A percentile compares a stretch with the other conserved stretches of the same genome.
Evolutionary conservation across 1,140 invertebrate genomes (phyloP).

Genomic region (Stratiolaelaps scimitus): DNA sequence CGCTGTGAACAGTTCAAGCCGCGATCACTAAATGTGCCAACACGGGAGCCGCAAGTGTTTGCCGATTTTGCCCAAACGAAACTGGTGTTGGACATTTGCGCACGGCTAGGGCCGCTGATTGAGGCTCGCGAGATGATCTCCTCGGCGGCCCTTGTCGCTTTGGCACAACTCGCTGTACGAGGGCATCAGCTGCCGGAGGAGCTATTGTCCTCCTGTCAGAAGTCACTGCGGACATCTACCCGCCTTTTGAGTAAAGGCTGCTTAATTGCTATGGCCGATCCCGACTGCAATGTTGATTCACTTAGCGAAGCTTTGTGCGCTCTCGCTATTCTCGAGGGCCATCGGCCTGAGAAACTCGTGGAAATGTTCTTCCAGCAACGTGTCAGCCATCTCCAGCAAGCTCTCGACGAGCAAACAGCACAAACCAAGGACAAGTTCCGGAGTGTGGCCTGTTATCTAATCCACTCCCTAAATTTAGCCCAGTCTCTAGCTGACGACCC

Average conservation of each 20-base stretch:
- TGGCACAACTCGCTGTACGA: conserved; percentile 13
- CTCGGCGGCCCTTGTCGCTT: neutral
- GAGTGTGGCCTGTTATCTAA: neutral
- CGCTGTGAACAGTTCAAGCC: conserved; percentile 12
- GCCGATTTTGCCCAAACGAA: conserved; percentile 20
- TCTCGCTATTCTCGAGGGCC: neutral
- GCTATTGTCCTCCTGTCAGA: neutral
- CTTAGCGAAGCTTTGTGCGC: neutral
- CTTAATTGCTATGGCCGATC: neutral
- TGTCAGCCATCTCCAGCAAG: neutral
- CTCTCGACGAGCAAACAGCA: neutral
- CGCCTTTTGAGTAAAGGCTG: conserved; percentile 7
- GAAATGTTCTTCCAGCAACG: conserved; percentile 27
- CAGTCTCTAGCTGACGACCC: neutral
- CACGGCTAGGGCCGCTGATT: neutral
- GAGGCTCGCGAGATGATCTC: conserved; percentile 21
- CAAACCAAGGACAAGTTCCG: conserved; percentile 11
- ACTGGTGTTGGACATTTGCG: conserved; percentile 6
- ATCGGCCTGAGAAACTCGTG: conserved; percentile 11
- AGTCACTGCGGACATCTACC: conserved; percentile 3
- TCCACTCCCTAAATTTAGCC: neutral
- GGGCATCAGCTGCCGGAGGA: neutral
- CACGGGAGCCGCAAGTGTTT: conserved; percentile 5
- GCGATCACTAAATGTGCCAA: neutral
- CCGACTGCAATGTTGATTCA: neutral